Base-by-base conservation (phyloP, 2,113 vertebrate genomes). In the Urocynchramus pylzowi region DNA sequence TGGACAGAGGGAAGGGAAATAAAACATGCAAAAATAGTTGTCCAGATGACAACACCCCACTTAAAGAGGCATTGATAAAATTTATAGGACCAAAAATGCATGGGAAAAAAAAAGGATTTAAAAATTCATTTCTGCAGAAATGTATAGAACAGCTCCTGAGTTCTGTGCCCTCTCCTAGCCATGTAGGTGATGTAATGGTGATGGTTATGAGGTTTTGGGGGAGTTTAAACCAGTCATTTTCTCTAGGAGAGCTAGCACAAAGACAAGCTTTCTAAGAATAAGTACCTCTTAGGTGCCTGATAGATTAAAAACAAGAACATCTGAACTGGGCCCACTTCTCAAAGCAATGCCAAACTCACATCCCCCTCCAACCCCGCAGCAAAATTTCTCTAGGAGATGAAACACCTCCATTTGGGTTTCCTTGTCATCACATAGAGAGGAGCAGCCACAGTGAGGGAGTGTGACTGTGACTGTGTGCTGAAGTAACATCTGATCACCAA, bases 201-300 rank as follows among this genome's bases (percentile, higher is more conserved):
- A 77, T 33, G 27, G 16, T 14, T 39, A 30, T n/a, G 57, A 82
- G 20, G 26, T 24, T 42, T 44, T 41, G 9, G 5, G 9, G 39
- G 54, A 52, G 13, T 65, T 88, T 67, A 90, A 87, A 16, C 19
- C 39, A 67, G 42, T 21, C 19, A 30, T 73, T 5, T 0, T 73
- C 26, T 86, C 49, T 30, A n/a, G 56, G 22, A 47, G 21, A 39
- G 7, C 4, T 18, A 52, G 64, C 35, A 54, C 15, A 54, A 67
- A 87, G 49, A 60, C 31, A 31, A 33, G 30, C 45, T 86, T 90
- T 84, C 86, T 81, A 87, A 84, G 86, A 93, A 90, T 57, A 84
- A 67, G 30, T 35, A 70, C 13, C 33, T 59, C 47, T 45, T 35
- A 60, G 12, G 37, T 76, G 28, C 20, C 67, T 3, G 26, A 74